Evolutionary conservation across 2,888 invertebrate species (phyloP), one percentile per base, ranked within the genome.

Genomic region (Eudasyphora cyanicolor): DNA sequence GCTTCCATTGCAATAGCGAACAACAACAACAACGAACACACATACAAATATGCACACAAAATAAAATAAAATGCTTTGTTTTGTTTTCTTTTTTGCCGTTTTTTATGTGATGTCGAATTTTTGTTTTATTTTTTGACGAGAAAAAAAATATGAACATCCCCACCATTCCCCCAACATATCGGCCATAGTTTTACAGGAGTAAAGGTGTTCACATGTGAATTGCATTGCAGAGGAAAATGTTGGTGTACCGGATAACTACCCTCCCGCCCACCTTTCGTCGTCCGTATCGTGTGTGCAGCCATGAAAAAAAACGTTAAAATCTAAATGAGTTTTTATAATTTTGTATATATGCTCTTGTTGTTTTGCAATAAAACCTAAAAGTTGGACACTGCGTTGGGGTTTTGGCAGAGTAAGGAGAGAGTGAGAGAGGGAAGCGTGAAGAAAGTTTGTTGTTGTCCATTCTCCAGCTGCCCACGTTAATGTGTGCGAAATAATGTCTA

Each of bases 301-400:
- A 70, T 64, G 10, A 17, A 71, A 60, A 73, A 64, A 32, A 57
- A 49, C 51, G 57, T 24, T 45, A 69, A 83, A 81, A 84, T 81
- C 84, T 81, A 84, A 84, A 81, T 84, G 84, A 81, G 81, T 79
- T 84, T 84, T 84, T 84, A 76, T 84, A 79, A 76, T 84, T 81
- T 81, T 80, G 69, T 82, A 71, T 78, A 54, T 49, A 54, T 54
- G 32, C 1, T 70, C 60, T 74, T 74, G 49, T 67, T 54, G 21
- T 62, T 67, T 70, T 71, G 70, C 62, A 71, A 81, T 79, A 78
- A 81, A 81, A 77, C 79, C 57, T 76, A 84, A 73, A 51, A 83
- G 73, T 76, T 42, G 67, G 42, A 4, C 29, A 67, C 19, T 21
- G 67, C 51, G 19, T 84, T 76, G 17, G 60, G 45, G 45, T 45